Conservation (phyloP, 2,113 vertebrate genomes). For the Pygathrix nemaeus region DNA sequence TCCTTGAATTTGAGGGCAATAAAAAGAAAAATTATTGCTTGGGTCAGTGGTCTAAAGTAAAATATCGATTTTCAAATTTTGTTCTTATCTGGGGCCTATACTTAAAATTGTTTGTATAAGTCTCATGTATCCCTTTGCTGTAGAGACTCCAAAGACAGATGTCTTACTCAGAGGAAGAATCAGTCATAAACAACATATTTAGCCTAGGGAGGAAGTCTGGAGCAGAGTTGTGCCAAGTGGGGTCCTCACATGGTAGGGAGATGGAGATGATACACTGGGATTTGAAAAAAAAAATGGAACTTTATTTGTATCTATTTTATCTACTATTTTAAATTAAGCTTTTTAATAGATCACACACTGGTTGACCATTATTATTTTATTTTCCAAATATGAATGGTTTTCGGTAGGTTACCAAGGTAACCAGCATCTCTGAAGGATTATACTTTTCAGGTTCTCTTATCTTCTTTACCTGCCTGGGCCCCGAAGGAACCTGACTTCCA, state of each 20-base stretch:
- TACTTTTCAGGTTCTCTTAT: neutral
- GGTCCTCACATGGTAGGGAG: fast-evolving
- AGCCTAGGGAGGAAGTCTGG: neutral
- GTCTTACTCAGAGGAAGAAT: neutral
- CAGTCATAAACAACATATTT: no score
- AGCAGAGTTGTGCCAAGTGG: neutral
- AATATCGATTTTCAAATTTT: neutral
- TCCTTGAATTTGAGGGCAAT: neutral
- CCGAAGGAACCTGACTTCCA: neutral
- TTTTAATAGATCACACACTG: neutral
- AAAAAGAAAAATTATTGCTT: neutral
- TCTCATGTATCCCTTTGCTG: neutral
- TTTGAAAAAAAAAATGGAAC: neutral
- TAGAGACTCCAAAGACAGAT: neutral
- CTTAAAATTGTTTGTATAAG: neutral
- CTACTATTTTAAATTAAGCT: neutral
- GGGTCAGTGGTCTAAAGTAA: neutral
- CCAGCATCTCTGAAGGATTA: neutral
- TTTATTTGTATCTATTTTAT: neutral
- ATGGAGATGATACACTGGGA: no score
- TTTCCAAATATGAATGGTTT: neutral
- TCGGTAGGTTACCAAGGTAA: neutral
- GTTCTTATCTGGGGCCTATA: neutral
- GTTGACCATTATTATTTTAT: neutral
- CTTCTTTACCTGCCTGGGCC: neutral